Conservation (phyloP, 2,113 vertebrate genomes). For the Heptranchias perlo region DNA sequence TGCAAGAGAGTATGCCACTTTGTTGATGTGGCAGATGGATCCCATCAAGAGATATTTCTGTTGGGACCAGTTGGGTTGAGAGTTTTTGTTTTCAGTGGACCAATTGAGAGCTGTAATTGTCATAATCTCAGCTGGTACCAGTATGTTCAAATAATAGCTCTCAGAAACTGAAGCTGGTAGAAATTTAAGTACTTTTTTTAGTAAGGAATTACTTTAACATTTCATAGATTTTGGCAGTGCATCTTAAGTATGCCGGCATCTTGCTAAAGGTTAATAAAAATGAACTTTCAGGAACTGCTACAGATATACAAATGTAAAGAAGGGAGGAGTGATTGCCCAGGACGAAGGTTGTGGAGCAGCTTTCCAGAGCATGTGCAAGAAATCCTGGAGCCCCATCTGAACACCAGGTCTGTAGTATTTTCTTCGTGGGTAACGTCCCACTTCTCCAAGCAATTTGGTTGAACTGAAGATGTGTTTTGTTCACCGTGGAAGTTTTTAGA, state of each 20-base stretch:
- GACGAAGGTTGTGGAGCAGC: conserved; percentile 83
- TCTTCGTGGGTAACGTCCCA: background rate
- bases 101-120: background rate
- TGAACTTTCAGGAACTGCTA: conserved; percentile 73
- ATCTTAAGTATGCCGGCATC: background rate
- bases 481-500: background rate
- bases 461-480: background rate
- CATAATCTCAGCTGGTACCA: background rate
- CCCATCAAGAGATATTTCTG: background rate
- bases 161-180: background rate
- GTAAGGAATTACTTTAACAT: background rate
- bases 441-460: background rate
- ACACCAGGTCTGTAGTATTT: conserved; percentile 71
- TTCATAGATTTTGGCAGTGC: background rate
- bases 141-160: background rate
- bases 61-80: background rate
- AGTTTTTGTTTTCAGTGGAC: background rate
- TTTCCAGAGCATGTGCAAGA: conserved; percentile 95
- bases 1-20: background rate
- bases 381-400: conserved; percentile 92
- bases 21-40: background rate
- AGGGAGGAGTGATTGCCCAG: conserved; percentile 67
- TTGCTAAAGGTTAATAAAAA: conserved; percentile 41
- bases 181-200: background rate
- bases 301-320: conserved; percentile 86